Evolutionary conservation across 2,888 invertebrate species (phyloP), one percentile per base, ranked within the genome.

Genomic region (Monopis laevigella): DNA sequence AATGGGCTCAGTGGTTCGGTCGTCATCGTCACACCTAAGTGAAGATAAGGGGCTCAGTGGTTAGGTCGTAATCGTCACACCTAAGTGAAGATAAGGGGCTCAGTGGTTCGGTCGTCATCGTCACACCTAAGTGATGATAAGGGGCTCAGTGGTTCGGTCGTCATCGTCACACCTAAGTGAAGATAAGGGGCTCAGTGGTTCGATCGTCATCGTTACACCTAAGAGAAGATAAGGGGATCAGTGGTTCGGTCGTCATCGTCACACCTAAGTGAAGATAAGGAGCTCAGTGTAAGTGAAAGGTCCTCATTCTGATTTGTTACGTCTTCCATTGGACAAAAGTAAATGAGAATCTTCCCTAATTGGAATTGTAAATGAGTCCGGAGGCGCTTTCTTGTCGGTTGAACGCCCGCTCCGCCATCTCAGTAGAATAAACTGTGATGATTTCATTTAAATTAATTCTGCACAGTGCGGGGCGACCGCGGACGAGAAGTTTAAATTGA

Each of bases 351-450:
- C 65, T 69, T 65, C 67, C 68, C 66, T 74, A 75, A 75, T 77
- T 77, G 71, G 72, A 77, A 75, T 77, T 74, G 74, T 74, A 77
- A 75, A 77, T 75, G 74, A 75, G 73, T 66, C 66, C 65, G 66
- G 68, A 62, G 71, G 69, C 69, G 63, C 65, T 71, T 68, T 71
- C 73, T 71, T 71, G 72, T 64, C 65, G 65, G 69, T 67, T 66
- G 66, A 66, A 68, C 63, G 70, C 62, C 61, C 66, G 61, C 58
- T 57, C 59, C 56, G 58, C 63, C 66, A 65, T 68, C 69, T 66
- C 69, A 61, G 64, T 68, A 64, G 65, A 74, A 70, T 72, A 77
- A 74, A 74, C 71, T 73, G 72, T 65, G 72, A 74, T 70, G 73
- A 71, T 75, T 77, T 70, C 64, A 72, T 77, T 71, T 72, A 72